Evolutionary conservation across 2,113 vertebrate genomes (phyloP), one percentile per base, ranked within the genome.

Genomic region (Blennius ocellaris): DNA sequence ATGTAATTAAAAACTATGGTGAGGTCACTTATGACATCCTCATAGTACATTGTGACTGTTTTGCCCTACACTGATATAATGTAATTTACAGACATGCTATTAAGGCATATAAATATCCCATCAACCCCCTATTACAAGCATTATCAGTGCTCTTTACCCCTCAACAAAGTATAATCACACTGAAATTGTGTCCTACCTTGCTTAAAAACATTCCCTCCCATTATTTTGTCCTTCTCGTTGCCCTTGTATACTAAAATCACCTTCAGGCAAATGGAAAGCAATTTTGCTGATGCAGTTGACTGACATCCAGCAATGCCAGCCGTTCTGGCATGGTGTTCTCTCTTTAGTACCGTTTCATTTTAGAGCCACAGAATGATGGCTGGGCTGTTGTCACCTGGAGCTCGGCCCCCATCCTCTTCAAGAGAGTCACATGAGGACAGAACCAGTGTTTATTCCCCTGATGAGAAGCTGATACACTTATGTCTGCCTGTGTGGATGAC

Each of bases 211-310:
- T 38, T 60, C 30, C 21, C n/a, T 40, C 43, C 44, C n/a, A 55
- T 69, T 59, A 77, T 50, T 64, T 43, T 54, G 76, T 51, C 79
- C 66, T 82, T 62, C 16, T 61, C 53, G 69, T 58, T 75, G 79
- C 58, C 78, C 82, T 83, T 83, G 49, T 67, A 17, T 69, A 71
- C 60, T 56, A 45, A 72, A 83, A 73, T 69, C 66, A 75, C 74
- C 86, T 76, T 58, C 43, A n/a, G 80, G 77, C 80, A 70, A 79
- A 69, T 65, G 74, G 43, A 76, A 81, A 85, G 52, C 72, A 57
- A 66, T 30, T 81, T 74, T 86, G 73, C 67, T 11, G 61, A 55
- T 54, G 69, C 21, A 17, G 65, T 8, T 82, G 76, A 86, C 70
- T 90, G 84, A 81, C 78, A 70, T 65, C 50, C 4, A 11, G 51